Conservation (phyloP, 2,888 invertebrate species). For the Barypeithes pellucidus region DNA sequence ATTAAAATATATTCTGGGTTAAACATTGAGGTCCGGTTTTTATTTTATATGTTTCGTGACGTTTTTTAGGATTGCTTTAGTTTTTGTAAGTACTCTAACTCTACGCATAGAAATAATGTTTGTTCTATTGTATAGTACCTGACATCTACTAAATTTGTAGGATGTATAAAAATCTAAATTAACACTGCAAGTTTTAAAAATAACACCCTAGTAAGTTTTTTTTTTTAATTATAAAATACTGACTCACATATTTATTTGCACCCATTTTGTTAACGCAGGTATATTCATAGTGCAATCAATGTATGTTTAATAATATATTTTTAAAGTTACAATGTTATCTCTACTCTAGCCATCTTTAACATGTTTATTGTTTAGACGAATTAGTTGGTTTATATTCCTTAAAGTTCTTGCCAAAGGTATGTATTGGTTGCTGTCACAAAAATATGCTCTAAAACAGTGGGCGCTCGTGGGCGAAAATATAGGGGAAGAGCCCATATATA, state of each 20-base stretch:
- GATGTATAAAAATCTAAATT: too few species aligned
- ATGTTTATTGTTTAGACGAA: background rate
- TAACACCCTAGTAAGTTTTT: background rate
- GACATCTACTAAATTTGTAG: too few species aligned
- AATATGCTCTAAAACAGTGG: background rate
- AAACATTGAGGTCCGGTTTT: slow-evolving; percentile 27
- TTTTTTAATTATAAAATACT: background rate
- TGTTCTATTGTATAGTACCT: too few species aligned
- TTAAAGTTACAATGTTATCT: background rate
- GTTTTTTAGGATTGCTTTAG: background rate
- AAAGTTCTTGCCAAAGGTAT: too few species aligned
- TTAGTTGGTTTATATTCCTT: too few species aligned
- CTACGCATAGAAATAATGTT: too few species aligned
- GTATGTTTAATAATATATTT: background rate
- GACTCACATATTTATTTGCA: slow-evolving; percentile 12
- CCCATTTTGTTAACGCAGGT: background rate
- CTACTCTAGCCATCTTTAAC: background rate
- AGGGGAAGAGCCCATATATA: too few species aligned
- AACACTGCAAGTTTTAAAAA: too few species aligned
- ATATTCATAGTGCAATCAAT: slow-evolving; percentile 11
- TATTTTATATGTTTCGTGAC: slow-evolving; percentile 16
- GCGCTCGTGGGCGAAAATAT: too few species aligned
- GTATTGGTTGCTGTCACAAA: background rate
- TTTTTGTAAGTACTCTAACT: too few species aligned
- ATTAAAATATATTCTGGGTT: slow-evolving; percentile 46